Evolutionary conservation across 1,140 invertebrate species (phyloP).

Genomic region (Drosophila novamexicana): DNA sequence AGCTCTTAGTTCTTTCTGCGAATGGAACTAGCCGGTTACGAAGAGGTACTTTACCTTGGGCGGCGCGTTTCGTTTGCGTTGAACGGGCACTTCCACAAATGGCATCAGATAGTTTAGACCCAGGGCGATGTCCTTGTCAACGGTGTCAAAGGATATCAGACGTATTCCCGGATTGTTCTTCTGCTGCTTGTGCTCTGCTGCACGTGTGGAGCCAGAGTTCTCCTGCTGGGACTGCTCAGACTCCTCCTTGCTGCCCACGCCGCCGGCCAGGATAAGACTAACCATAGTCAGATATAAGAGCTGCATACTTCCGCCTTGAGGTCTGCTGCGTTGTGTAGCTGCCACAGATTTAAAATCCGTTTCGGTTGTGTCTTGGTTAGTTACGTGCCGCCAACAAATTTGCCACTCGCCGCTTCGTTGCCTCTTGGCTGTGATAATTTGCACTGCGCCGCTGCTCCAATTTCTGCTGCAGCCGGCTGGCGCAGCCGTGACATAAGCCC

Average conservation of each 20-base stretch:
- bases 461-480: slow-evolving; percentile 25
- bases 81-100: slow-evolving; percentile 72
- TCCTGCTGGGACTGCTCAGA: not conserved
- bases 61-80: slow-evolving; percentile 56
- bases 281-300: slow-evolving; percentile 9
- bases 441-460: slow-evolving; percentile 12
- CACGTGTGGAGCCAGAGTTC: not conserved
- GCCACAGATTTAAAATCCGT: slow-evolving; percentile 41
- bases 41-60: slow-evolving; percentile 37
- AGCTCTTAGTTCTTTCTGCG: not conserved
- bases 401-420: slow-evolving; percentile 51
- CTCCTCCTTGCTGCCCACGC: slow-evolving; percentile 31
- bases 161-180: slow-evolving; percentile 35
- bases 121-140: slow-evolving; percentile 62
- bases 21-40: not conserved
- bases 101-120: slow-evolving; percentile 73
- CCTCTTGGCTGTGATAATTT: slow-evolving; percentile 59
- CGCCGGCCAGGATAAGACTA: slow-evolving; percentile 35
- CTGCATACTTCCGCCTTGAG: slow-evolving; percentile 55
- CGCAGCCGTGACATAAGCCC: slow-evolving; percentile 60
- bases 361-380: slow-evolving; percentile 11
- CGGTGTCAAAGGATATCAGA: slow-evolving; percentile 64
- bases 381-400: slow-evolving; percentile 27
- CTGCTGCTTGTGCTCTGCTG: slow-evolving; percentile 8
- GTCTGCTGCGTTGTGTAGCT: slow-evolving; percentile 32